Evolutionary conservation across 2,113 vertebrate species (phyloP), one percentile per base, ranked within the genome.

Genomic region (Heterocephalus glaber): DNA sequence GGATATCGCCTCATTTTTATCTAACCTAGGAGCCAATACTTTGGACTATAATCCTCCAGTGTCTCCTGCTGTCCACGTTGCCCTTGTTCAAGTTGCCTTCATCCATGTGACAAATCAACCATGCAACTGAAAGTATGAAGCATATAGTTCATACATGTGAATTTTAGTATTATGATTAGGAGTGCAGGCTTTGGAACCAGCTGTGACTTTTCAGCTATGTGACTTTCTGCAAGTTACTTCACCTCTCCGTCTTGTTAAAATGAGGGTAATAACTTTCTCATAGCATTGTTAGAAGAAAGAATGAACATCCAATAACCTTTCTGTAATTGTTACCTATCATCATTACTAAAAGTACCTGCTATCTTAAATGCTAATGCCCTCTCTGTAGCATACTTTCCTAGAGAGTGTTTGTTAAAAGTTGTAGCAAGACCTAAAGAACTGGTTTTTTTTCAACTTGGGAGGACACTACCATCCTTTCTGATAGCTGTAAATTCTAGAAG

Each of bases 261-360:
- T 58, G 9, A 52, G 17, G 30, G 56, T 56, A 63, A 72, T 72
- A 86, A 65, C 58, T 22, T 74, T 30, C 9, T 63, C 52, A 24
- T 8, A 90, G 10, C 4, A 33, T 72, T 56, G 13, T 47, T 70
- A 47, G 61, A 58, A 83, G 52, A 68, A 80, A 89, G 92, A 87
- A 17, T n/a, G 38, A 96, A 77, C 3, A 61, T 5, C 56, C 41
- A n/a, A 6, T 47, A 92, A 89, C 4, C 49, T 90, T 24, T 86
- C 65, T 52, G 38, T 89, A 87, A 68, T 41, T 77, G 28, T 92
- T 80, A 58, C 33, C 70, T 81, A 77, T 92, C 86, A 87, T 83
- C 86, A 60, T 68, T 63, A 66, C 35, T 68, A 95, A 87, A 76
- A 16, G 19, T n/a, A 74, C 28, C 11, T 81, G 26, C 1, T 33